Conservation (phyloP, 1,140 invertebrate species). For the Dreissena polymorpha region DNA sequence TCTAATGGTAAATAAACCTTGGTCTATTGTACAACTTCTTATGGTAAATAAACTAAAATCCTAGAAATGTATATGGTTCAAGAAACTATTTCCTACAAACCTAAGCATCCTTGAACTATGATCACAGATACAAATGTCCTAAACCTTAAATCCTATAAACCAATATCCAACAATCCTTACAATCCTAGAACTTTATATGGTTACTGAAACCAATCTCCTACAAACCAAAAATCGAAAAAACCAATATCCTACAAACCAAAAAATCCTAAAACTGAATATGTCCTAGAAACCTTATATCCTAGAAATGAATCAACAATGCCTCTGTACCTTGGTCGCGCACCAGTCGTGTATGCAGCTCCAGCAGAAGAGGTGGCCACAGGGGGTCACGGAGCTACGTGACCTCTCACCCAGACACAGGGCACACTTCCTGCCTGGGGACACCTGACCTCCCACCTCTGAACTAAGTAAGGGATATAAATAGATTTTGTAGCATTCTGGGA, state of each 20-base stretch:
- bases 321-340: constrained; percentile 82
- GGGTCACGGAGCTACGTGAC: constrained; percentile 85
- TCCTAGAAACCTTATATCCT: background rate
- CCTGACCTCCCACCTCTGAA: background rate
- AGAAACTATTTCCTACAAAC: no score
- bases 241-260: background rate
- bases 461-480: no score
- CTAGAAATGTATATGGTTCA: no score
- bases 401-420: constrained; percentile 89
- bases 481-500: no score
- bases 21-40: no score
- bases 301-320: constrained; percentile 1
- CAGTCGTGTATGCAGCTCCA: constrained; percentile 90
- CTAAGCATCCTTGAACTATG: no score
- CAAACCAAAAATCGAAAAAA: no score
- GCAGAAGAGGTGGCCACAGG: constrained; percentile 95
- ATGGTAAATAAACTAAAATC: no score
- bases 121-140: no score
- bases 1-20: no score
- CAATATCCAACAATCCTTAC: background rate
- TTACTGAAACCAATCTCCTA: background rate
- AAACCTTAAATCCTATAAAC: background rate
- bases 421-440: constrained; percentile 77
- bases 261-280: no score
- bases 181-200: background rate